Evolutionary conservation across 1,140 invertebrate species (phyloP).

Genomic region (Drosophila sulfurigaster): DNA sequence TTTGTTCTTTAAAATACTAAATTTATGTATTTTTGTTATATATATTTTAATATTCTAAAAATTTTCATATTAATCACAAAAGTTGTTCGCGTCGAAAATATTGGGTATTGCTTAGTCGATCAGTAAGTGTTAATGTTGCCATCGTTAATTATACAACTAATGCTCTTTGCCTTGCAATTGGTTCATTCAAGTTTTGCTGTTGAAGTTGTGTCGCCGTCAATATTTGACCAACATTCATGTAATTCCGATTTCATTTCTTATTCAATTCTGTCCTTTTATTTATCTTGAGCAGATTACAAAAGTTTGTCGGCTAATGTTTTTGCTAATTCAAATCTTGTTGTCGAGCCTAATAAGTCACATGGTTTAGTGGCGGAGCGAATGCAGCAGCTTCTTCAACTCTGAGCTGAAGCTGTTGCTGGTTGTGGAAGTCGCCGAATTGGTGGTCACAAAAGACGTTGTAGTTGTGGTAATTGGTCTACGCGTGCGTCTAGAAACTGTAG

Average conservation of each 20-base stretch:
- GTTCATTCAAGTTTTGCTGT: conserved; percentile 24
- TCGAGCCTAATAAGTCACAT: not conserved
- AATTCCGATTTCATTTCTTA: conserved; percentile 1
- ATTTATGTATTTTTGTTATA: not conserved
- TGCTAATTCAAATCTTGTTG: not conserved
- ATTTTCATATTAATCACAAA: not conserved
- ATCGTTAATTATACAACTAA: conserved; percentile 46
- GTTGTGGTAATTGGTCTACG: not conserved
- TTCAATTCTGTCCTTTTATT: conserved; percentile 3
- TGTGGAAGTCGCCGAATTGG: not conserved
- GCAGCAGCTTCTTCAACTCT: conserved; percentile 27
- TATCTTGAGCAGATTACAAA: conserved; percentile 30
- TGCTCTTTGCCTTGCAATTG: conserved; percentile 13
- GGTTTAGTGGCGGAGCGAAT: conserved; percentile 23
- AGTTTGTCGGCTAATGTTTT: conserved; percentile 11
- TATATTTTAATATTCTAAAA: not conserved
- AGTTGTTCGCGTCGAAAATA: not conserved
- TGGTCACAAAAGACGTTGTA: not conserved
- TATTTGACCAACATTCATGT: conserved; percentile 30
- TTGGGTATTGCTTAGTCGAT: not conserved
- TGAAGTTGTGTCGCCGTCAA: conserved; percentile 33
- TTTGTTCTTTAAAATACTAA: too few species aligned
- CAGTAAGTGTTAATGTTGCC: not conserved
- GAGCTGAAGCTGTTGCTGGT: conserved; percentile 8
- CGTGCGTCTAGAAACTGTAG: not conserved